Conservation (phyloP, 1,140 invertebrate species). For the Drosophila sulfurigaster region DNA sequence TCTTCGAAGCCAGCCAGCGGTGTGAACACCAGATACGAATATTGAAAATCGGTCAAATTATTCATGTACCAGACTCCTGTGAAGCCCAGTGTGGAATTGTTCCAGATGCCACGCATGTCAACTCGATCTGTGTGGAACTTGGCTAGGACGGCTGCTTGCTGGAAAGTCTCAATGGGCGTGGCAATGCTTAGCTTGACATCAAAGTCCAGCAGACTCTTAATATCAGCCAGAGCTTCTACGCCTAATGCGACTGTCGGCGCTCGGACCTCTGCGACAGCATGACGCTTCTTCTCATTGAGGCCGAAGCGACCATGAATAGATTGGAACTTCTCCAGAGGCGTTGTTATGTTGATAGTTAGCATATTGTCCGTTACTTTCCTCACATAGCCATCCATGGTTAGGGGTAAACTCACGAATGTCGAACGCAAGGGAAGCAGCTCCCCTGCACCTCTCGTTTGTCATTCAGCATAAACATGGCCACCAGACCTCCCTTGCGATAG, state of each 20-base stretch:
- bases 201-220: conserved; percentile 88
- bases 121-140: conserved; percentile 81
- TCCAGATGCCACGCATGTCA: conserved; percentile 90
- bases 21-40: conserved; percentile 91
- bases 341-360: conserved; percentile 90
- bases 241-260: conserved; percentile 89
- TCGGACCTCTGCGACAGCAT: conserved; percentile 89
- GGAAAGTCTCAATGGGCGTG: conserved; percentile 89
- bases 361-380: conserved; percentile 88
- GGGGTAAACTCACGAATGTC: conserved; percentile 89
- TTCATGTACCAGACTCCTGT: conserved; percentile 90
- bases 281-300: conserved; percentile 88
- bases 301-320: conserved; percentile 89
- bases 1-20: conserved; percentile 90
- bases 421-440: conserved; percentile 88
- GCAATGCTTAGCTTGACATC: conserved; percentile 90
- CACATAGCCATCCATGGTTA: conserved; percentile 88
- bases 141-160: conserved; percentile 86
- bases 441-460: conserved; percentile 88
- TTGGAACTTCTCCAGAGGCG: conserved; percentile 88
- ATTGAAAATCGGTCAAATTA: conserved; percentile 90
- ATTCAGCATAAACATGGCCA: conserved; percentile 88
- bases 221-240: conserved; percentile 88
- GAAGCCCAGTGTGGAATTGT: conserved; percentile 90
- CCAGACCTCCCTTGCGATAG: conserved; percentile 88